Base-by-base conservation (phyloP, 2,888 invertebrate genomes). In the Drosophila picticornis region DNA sequence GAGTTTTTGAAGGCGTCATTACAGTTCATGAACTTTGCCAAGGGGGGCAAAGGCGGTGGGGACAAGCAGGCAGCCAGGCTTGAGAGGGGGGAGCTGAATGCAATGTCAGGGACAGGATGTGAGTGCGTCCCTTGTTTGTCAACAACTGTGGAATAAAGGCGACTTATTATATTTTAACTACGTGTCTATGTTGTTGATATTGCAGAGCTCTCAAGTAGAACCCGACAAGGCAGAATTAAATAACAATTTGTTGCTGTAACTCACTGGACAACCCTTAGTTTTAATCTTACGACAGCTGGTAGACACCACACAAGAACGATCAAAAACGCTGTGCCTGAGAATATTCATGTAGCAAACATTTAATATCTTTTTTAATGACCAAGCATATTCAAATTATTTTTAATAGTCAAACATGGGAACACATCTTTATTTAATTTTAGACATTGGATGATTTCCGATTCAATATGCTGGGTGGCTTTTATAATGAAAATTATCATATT, bases 121-220 rank as follows among this genome's bases (percentile, higher is more conserved):
- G 76, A 78, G 58, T 72, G 83, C 68, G 83, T 77, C 88, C 84
- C 88, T 86, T 88, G 88, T 86, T 86, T 84, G 84, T 84, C 84
- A 86, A 83, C 84, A 88, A 73, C 74, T 56, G 52, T 27, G 36
- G 55, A 53, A 55, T 56, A 64, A 46, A 62, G 69, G 68, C 83
- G 55, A 74, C 81, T 88, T 83, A 88, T 88, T 84, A 86, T 81
- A 88, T 80, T 69, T 79, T 72, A 79, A 79, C 80, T 51, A 80
- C 69, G 56, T 76, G 72, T 80, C 68, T 51, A 76, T 68, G 76
- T 40, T 67, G 66, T 52, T 75, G 65, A 68, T 61, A 69, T 61
- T 58, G 43, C 78, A 27, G 38, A 29, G 51, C 62, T 34, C 64
- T 66, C 57, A 60, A 80, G 68, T 63, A 51, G 31, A 27, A 31